A percentile compares a stretch with the other conserved stretches of the same genome.
phyloP scores from a whole-genome alignment of 2,113 vertebrate genomes.

The Hippocampus barbouri region DNA sequence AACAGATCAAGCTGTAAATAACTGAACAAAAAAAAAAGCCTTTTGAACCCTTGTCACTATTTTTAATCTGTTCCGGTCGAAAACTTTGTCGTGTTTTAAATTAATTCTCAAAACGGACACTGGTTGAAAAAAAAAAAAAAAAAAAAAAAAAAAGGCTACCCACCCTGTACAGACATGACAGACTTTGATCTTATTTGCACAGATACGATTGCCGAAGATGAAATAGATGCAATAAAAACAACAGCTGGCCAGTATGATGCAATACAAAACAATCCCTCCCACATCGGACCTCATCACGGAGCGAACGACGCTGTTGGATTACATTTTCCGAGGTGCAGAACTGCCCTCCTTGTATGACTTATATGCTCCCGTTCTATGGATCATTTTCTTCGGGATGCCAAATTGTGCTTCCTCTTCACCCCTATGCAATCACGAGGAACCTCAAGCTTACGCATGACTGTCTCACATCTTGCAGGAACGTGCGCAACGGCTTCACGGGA shows the following conservation, averaged over 20 bases:
- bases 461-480: not conserved
- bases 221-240: not conserved
- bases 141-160: not conserved
- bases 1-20: not conserved
- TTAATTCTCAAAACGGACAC: not conserved
- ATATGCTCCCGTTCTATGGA: not conserved
- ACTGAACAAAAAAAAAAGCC: not conserved
- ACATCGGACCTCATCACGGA: not conserved
- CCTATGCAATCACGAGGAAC: not conserved
- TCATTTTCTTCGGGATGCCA: not conserved
- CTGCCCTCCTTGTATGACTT: not conserved
- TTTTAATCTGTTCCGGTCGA: not conserved
- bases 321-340: not conserved
- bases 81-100: not conserved
- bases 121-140: not conserved
- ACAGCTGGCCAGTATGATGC: constrained; percentile 12
- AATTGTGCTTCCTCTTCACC: not conserved
- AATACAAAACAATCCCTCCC: constrained; percentile 1
- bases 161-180: not conserved
- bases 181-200: not conserved
- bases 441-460: not conserved
- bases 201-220: not conserved
- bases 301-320: not conserved
- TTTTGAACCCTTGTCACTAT: not conserved
- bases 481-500: not conserved